Percentiles rank a stretch among this genome's conserved stretches.
These are phyloP conservation scores for Agrotis clavis DNA, from an alignment of 2,888 invertebrate species.

Conservation along the genomic window DNA sequence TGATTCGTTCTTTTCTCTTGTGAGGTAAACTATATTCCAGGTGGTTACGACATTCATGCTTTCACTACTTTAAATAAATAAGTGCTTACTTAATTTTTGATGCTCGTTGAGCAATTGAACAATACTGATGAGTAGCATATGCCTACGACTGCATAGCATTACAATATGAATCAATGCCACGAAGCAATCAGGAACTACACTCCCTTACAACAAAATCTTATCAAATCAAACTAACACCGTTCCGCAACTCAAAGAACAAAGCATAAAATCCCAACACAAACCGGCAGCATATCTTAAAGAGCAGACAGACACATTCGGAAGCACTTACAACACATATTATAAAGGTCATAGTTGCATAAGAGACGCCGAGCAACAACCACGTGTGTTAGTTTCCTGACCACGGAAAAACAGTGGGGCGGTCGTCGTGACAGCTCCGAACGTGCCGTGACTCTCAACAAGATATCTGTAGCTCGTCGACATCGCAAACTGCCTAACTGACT, in stretches of 20 bases:
- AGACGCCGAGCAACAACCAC: constrained; percentile 63
- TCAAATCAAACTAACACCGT: background rate
- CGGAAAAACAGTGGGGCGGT: constrained; percentile 77
- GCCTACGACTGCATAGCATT: background rate
- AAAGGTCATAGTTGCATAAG: constrained; percentile 76
- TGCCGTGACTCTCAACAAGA: constrained; percentile 78
- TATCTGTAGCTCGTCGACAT: constrained; percentile 65
- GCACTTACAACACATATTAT: constrained; percentile 54
- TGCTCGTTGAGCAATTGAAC: background rate
- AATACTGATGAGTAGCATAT: background rate
- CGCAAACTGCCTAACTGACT: constrained; percentile 80
- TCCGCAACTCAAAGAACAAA: background rate
- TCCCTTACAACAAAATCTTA: background rate
- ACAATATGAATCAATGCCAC: background rate
- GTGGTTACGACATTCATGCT: constrained; percentile 19
- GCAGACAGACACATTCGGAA: constrained; percentile 38
- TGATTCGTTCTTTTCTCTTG: constrained; percentile 54
- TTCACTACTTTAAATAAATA: constrained; percentile 17
- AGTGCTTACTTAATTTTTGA: background rate
- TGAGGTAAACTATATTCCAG: constrained; percentile 29
- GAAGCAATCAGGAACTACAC: background rate
- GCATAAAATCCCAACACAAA: constrained; percentile 2
- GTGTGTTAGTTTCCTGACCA: constrained; percentile 81
- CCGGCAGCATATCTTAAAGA: constrained; percentile 14
- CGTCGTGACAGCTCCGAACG: constrained; percentile 79